Conservation (phyloP, 1,140 invertebrate species). For the Neodiprion pinetum region DNA sequence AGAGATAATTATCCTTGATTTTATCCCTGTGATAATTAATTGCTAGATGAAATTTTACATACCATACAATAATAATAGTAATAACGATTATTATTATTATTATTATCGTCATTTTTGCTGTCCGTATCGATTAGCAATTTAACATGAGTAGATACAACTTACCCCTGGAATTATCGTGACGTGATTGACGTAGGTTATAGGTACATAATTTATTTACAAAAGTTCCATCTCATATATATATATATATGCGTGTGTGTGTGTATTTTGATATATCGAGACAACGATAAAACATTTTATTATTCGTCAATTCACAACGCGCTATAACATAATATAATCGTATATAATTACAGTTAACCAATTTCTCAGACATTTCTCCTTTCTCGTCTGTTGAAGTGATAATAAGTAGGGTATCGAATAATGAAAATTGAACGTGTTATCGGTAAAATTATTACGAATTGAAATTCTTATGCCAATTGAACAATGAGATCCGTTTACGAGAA, state of each 20-base stretch:
- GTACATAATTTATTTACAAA: conserved; percentile 54
- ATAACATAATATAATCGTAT: conserved; percentile 14
- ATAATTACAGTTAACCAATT: background rate
- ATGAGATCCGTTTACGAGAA: too few species aligned
- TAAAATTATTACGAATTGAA: too few species aligned
- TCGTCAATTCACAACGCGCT: conserved; percentile 25
- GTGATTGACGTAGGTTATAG: conserved; percentile 12
- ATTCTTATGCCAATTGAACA: too few species aligned
- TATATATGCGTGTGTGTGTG: too few species aligned
- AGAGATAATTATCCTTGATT: background rate
- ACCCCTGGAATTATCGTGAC: too few species aligned
- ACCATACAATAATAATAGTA: background rate
- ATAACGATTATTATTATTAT: conserved; percentile 18
- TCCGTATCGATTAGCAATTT: too few species aligned
- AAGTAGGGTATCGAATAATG: too few species aligned
- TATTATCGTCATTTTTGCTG: background rate
- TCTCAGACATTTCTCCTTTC: background rate
- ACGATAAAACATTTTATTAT: conserved; percentile 37
- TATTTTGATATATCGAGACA: conserved; percentile 22
- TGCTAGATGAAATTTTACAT: conserved; percentile 21
- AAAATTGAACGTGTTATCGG: too few species aligned
- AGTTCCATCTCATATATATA: conserved; percentile 29
- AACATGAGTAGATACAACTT: too few species aligned
- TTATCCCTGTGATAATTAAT: conserved; percentile 23
- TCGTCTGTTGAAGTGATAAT: too few species aligned